These are phyloP conservation scores for Noturus placidus DNA, from an alignment of 2,113 vertebrate species.

Conservation along the genomic window DNA sequence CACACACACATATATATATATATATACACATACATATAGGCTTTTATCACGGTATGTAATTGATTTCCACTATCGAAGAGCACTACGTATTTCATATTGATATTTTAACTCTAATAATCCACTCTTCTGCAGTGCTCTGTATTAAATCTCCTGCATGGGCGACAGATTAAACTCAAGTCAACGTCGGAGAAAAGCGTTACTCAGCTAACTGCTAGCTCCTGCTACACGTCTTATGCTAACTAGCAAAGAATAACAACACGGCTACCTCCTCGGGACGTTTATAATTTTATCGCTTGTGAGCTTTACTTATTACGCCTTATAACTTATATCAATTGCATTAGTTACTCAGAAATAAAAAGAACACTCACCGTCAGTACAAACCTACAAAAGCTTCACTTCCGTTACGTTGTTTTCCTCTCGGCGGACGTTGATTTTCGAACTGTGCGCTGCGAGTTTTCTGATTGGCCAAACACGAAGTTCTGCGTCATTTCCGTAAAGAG, in stretches of 20 bases:
- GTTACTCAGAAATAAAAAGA: too few relatives aligned
- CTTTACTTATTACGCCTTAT: background rate
- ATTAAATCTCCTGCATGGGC: background rate
- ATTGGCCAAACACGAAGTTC: background rate
- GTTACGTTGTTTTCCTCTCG: background rate
- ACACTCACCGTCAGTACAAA: background rate
- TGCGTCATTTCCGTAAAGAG: background rate
- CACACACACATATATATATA: too few relatives aligned
- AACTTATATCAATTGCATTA: too few relatives aligned
- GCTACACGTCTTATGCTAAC: background rate
- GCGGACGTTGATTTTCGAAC: constrained; percentile 23
- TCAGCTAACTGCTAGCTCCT: background rate
- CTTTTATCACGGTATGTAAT: too few relatives aligned
- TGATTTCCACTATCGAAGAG: too few relatives aligned
- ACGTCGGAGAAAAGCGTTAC: background rate
- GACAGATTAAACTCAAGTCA: background rate
- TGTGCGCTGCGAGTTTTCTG: constrained; percentile 2
- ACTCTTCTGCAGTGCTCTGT: too few relatives aligned
- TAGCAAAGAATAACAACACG: too few relatives aligned
- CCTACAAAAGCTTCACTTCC: background rate
- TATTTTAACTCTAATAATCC: background rate
- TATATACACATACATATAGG: too few relatives aligned
- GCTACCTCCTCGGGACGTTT: background rate
- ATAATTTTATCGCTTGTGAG: background rate
- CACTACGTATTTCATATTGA: too few relatives aligned